Evolutionary conservation across 2,888 invertebrate genomes (phyloP).

Genomic region (Meteorus colon): DNA sequence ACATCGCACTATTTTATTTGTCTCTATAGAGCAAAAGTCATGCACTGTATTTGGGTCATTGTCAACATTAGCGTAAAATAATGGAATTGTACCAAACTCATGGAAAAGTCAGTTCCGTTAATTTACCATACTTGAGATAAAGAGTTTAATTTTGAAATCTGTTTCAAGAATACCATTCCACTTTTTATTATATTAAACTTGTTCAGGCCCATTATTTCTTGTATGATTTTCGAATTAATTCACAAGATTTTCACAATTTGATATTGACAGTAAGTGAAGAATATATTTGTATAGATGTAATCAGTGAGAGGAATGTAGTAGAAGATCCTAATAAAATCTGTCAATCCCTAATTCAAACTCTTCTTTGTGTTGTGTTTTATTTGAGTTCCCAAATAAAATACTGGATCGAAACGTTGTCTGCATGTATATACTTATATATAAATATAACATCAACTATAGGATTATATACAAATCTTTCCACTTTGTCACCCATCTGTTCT

Average conservation of each 20-base stretch:
- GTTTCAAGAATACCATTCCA: too few species aligned
- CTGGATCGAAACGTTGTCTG: background rate
- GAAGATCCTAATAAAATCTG: too few species aligned
- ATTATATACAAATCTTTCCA: background rate
- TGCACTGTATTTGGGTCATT: constrained; percentile 13
- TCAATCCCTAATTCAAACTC: background rate
- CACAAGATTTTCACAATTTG: too few species aligned
- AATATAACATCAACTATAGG: background rate
- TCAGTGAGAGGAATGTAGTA: too few species aligned
- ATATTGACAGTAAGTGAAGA: too few species aligned
- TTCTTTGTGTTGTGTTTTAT: background rate
- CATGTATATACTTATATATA: background rate
- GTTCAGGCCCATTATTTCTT: too few species aligned
- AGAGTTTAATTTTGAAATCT: too few species aligned
- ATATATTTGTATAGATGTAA: too few species aligned
- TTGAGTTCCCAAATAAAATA: background rate
- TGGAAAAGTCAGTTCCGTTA: background rate
- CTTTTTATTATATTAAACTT: too few species aligned
- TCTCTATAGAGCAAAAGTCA: background rate
- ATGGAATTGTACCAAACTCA: background rate
- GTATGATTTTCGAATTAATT: too few species aligned
- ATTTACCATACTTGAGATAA: too few species aligned
- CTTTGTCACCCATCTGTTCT: background rate
- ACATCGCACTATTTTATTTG: background rate
- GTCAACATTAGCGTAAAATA: background rate